Conservation (phyloP, 2,113 vertebrate genomes). For the Thomomys bottae region DNA sequence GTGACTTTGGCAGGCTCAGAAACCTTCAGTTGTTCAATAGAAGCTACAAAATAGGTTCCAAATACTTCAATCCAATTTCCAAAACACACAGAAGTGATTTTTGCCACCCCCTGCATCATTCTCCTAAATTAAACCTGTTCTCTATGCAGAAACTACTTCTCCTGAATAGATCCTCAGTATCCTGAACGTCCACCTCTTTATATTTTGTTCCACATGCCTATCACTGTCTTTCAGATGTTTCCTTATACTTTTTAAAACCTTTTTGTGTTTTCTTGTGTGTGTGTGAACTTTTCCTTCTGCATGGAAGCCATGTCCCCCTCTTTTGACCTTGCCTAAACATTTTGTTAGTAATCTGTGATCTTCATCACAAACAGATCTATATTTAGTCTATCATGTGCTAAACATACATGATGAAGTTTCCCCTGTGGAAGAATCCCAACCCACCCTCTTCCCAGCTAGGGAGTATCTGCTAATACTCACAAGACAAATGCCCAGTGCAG, state of each 20-base stretch:
- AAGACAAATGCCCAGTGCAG: background rate
- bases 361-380: background rate
- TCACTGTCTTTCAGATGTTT: background rate
- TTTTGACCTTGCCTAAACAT: background rate
- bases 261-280: too few relatives aligned
- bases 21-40: background rate
- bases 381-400: background rate
- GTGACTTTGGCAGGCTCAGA: background rate
- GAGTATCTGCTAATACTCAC: background rate
- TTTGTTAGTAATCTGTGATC: background rate
- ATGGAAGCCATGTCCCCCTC: background rate
- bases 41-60: background rate
- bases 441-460: background rate
- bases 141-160: background rate
- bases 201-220: background rate
- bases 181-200: background rate
- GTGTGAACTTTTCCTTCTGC: background rate
- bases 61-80: background rate
- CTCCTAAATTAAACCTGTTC: background rate
- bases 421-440: background rate
- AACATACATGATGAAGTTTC: background rate
- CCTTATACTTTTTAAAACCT: background rate
- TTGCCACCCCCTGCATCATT: background rate
- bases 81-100: background rate
- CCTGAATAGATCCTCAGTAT: background rate